Percentiles rank a stretch among this genome's conserved stretches.
Conservation (phyloP, 2,888 invertebrate species). For the Horisme vitalbata region DNA sequence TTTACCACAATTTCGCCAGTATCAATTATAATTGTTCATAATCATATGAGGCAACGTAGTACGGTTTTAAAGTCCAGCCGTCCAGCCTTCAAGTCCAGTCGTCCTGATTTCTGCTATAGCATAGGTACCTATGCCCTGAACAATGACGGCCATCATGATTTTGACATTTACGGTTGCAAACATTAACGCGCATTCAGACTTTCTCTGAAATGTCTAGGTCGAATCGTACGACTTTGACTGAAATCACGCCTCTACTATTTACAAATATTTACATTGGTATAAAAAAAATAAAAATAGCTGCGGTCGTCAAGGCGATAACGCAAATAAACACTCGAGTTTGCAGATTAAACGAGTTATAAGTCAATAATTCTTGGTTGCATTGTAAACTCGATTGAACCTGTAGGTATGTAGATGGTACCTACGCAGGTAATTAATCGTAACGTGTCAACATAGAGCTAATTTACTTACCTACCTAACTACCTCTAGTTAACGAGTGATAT, state of each 20-base stretch:
- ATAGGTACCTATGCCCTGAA: too few relatives aligned
- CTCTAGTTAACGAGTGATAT: slow-evolving; percentile 26
- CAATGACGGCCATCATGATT: too few relatives aligned
- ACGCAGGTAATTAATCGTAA: slow-evolving; percentile 28
- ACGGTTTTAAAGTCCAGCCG: too few relatives aligned
- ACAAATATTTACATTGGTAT: not conserved
- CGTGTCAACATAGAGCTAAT: slow-evolving; percentile 30
- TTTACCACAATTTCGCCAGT: too few relatives aligned
- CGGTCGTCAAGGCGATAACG: slow-evolving; percentile 2
- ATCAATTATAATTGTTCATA: too few relatives aligned
- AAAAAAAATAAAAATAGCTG: slow-evolving; percentile 1
- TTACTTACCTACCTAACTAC: slow-evolving; percentile 13
- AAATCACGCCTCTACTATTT: not conserved
- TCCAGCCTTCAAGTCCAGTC: too few relatives aligned
- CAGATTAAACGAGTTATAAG: slow-evolving; percentile 1
- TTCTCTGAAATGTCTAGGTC: slow-evolving; percentile 9
- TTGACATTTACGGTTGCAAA: too few relatives aligned
- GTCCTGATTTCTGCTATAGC: too few relatives aligned
- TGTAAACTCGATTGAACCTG: slow-evolving; percentile 16
- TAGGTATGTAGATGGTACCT: too few relatives aligned
- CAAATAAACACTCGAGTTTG: not conserved
- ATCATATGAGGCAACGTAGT: too few relatives aligned
- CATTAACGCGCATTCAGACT: slow-evolving; percentile 6
- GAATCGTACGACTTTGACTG: not conserved
- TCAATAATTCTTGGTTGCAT: not conserved